phyloP scores from a whole-genome alignment of 2,888 invertebrate species.

The Polymixis lichenea region DNA sequence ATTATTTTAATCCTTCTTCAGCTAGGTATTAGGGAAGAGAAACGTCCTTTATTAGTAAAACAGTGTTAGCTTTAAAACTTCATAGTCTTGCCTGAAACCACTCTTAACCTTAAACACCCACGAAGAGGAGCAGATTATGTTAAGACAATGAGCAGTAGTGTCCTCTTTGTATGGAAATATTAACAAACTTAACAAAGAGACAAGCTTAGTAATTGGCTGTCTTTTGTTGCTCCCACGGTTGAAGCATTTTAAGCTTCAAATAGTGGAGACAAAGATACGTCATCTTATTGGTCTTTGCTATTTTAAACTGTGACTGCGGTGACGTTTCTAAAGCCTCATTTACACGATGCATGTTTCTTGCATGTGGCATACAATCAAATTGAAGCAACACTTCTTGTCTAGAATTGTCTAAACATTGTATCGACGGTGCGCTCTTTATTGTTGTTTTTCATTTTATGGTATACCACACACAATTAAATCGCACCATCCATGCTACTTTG shows the following conservation, averaged over 20 bases:
- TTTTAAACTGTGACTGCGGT: neutral
- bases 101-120: neutral
- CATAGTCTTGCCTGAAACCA: neutral
- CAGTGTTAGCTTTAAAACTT: neutral
- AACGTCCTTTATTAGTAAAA: neutral
- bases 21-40: neutral
- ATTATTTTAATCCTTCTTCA: neutral
- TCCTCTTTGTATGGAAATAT: constrained; percentile 1
- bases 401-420: neutral
- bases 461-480: neutral
- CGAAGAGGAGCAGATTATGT: neutral
- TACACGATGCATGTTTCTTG: too few species aligned
- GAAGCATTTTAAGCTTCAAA: neutral
- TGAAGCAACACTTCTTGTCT: neutral
- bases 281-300: neutral
- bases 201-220: neutral
- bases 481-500: too few species aligned
- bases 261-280: neutral
- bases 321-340: too few species aligned
- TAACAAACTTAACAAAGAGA: neutral
- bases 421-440: neutral
- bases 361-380: neutral
- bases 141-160: neutral
- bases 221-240: neutral
- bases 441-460: neutral